Base-by-base conservation (phyloP, 2,888 invertebrate species). In the Xylophagus ater region DNA sequence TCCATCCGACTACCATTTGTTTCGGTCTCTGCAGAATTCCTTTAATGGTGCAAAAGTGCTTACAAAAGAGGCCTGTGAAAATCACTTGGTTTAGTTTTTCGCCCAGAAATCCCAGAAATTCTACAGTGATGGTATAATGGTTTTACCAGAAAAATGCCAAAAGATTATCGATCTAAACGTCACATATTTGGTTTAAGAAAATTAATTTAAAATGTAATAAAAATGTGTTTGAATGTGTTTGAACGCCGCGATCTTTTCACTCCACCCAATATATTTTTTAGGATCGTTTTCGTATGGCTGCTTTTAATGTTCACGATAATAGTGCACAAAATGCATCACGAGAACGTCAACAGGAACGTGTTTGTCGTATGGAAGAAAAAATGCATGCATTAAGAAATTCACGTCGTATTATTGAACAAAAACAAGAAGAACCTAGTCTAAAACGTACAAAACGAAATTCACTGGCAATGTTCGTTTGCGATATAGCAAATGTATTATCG, bases 201-300 rank as follows among this genome's bases (percentile, higher is more conserved):
- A n/a, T n/a, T n/a, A n/a, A n/a, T n/a, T n/a, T n/a, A n/a, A 19
- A 24, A 33, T 25, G 14, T 13, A 7, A 4, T 4, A 20, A n/a
- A n/a, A n/a, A n/a, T n/a, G 60, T 57, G 4, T 68, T 65, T 96
- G 19, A 81, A 94, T 37, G 81, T 96, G 72, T 94, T 96, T 68
- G 94, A 94, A 76, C 81, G 46, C 80, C 81, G 43, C 72, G 72
- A 56, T 74, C 78, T 67, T 5, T n/a, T 25, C 9, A 36, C 31
- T 20, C 9, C 6, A 34, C n/a, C 3, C n/a, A 14, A n/a, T 33
- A 72, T n/a, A n/a, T n/a, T n/a, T 33, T 31, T 7, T 23, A 60
- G 52, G 68, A 66, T 53, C 66, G 63, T 2, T 61, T 72, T 41
- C 69, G 69, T 38, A 69, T 76, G 70, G 71, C 73, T 14, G 76